phyloP scores from a whole-genome alignment of 1,140 invertebrate genomes.

The Caenorhabditis briggsae region DNA sequence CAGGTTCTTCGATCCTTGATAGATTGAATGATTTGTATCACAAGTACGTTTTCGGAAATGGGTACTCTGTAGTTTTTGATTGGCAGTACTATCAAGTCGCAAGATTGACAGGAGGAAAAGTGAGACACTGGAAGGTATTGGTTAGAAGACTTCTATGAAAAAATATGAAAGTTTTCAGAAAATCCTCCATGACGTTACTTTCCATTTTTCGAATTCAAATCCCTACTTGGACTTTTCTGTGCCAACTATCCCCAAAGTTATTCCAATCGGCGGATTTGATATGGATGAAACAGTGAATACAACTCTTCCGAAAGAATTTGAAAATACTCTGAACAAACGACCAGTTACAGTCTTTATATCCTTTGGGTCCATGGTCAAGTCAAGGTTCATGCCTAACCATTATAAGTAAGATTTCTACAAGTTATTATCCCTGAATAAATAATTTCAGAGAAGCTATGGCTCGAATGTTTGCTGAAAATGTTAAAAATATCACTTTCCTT shows the following conservation, averaged over 20 bases:
- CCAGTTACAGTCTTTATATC: slow-evolving; percentile 64
- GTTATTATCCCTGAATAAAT: not conserved
- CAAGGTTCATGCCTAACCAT: slow-evolving; percentile 59
- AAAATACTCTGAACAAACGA: slow-evolving; percentile 48
- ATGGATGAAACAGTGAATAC: not conserved
- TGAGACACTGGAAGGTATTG: not conserved
- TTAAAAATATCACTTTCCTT: slow-evolving; percentile 62
- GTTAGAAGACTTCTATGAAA: too few species aligned
- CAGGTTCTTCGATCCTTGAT: not conserved
- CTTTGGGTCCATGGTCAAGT: slow-evolving; percentile 65
- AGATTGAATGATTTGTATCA: slow-evolving; percentile 35
- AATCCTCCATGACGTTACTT: slow-evolving; percentile 12
- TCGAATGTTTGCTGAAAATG: slow-evolving; percentile 7
- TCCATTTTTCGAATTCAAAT: slow-evolving; percentile 29
- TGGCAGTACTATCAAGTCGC: slow-evolving; percentile 22
- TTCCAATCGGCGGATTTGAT: slow-evolving; percentile 25
- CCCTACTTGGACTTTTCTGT: slow-evolving; percentile 27
- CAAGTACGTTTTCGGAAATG: slow-evolving; percentile 18
- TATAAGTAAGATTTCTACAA: slow-evolving; percentile 52
- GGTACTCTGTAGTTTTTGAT: slow-evolving; percentile 17
- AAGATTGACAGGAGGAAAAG: slow-evolving; percentile 10
- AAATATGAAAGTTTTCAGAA: not conserved
- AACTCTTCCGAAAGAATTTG: slow-evolving; percentile 32
- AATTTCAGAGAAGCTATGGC: slow-evolving; percentile 54
- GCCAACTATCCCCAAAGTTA: slow-evolving; percentile 1